These are phyloP conservation scores for Drosophila tanythrix DNA, from an alignment of 2,888 invertebrate genomes.

Conservation along the genomic window DNA sequence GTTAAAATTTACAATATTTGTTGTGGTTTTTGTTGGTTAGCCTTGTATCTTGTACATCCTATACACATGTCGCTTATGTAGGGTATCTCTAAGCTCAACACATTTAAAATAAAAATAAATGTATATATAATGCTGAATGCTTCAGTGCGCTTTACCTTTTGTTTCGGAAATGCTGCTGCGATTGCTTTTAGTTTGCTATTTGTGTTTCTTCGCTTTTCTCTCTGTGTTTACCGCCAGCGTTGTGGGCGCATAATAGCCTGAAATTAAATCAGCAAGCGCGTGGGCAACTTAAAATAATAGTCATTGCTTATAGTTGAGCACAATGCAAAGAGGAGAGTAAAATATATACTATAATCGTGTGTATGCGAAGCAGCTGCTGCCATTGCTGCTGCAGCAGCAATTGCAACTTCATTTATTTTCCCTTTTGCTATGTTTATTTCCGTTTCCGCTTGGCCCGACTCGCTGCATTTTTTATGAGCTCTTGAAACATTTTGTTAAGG, in stretches of 20 bases:
- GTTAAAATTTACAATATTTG: too few species aligned
- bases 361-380: slow-evolving; percentile 44
- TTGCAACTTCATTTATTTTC: slow-evolving; percentile 36
- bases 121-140: slow-evolving; percentile 10
- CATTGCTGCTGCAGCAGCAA: slow-evolving; percentile 7
- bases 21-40: neutral
- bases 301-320: slow-evolving; percentile 74
- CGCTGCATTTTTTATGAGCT: slow-evolving; percentile 39
- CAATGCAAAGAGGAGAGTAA: slow-evolving; percentile 35
- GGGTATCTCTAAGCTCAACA: slow-evolving; percentile 17
- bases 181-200: slow-evolving; percentile 10
- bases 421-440: slow-evolving; percentile 50
- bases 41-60: neutral
- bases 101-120: slow-evolving; percentile 5
- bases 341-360: slow-evolving; percentile 64
- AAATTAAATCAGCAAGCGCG: slow-evolving; percentile 78
- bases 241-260: slow-evolving; percentile 77
- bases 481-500: neutral
- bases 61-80: neutral
- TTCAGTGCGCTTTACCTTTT: slow-evolving; percentile 26
- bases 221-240: slow-evolving; percentile 67
- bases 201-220: slow-evolving; percentile 20
- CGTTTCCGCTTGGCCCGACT: slow-evolving; percentile 54
- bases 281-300: slow-evolving; percentile 81
- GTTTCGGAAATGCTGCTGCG: slow-evolving; percentile 24